phyloP scores from a whole-genome alignment of 1,140 invertebrate species.

The Eriocheir sinensis region DNA sequence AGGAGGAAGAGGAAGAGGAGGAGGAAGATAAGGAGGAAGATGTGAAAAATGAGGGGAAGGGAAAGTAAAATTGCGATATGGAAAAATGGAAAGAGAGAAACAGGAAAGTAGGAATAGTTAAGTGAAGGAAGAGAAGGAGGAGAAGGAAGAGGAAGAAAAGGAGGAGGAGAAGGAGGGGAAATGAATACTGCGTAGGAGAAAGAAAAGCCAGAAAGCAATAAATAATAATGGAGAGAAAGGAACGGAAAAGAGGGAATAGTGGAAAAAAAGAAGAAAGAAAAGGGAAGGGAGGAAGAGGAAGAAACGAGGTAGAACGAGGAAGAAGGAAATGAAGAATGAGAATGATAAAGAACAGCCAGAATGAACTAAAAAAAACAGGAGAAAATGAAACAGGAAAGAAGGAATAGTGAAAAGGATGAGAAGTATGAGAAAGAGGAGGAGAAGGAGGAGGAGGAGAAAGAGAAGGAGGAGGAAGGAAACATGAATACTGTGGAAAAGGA shows the following conservation, averaged over 20 bases:
- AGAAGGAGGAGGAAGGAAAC: too few relatives aligned
- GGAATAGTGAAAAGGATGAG: not conserved
- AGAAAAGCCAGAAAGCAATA: too few relatives aligned
- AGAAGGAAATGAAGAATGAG: too few relatives aligned
- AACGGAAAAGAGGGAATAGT: not conserved
- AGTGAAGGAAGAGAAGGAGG: not conserved
- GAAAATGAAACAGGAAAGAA: not conserved
- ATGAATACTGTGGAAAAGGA: not conserved
- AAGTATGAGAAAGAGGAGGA: not conserved
- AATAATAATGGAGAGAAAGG: too few relatives aligned
- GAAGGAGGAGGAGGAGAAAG: too few relatives aligned
- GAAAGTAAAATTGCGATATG: too few relatives aligned
- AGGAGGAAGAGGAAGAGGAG: too few relatives aligned
- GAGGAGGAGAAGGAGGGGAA: not conserved
- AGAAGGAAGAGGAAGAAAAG: not conserved
- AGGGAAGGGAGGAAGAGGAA: too few relatives aligned
- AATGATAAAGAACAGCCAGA: too few relatives aligned
- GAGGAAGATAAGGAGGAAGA: not conserved
- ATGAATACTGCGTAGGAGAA: too few relatives aligned
- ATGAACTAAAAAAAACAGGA: too few relatives aligned
- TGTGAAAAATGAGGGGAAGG: not conserved
- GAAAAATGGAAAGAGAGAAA: constrained; percentile 3
- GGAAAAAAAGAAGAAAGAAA: not conserved
- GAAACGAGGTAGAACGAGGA: too few relatives aligned
- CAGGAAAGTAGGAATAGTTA: not conserved